phyloP scores from a whole-genome alignment of 2,888 invertebrate species.

The Netelia inedita region DNA sequence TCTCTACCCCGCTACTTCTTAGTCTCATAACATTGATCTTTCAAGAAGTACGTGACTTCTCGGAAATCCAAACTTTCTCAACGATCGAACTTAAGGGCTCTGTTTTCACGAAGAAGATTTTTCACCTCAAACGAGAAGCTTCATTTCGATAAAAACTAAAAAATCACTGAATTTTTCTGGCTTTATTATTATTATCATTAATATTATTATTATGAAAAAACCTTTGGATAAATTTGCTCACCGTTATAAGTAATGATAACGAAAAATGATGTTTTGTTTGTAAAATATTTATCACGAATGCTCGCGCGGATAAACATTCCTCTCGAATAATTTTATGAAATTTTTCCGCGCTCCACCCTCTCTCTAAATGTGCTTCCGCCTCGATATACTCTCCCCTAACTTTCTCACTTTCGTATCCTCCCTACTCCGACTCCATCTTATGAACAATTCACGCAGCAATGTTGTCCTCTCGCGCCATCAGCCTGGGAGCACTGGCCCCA shows the following conservation, averaged over 20 bases:
- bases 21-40: conserved; percentile 43
- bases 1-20: conserved; percentile 5
- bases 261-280: too few relatives aligned
- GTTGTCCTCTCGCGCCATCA: conserved; percentile 67
- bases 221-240: too few relatives aligned
- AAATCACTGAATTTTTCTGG: too few relatives aligned
- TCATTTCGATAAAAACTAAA: background rate
- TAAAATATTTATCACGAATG: too few relatives aligned
- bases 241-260: too few relatives aligned
- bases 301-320: too few relatives aligned
- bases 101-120: conserved; percentile 12
- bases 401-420: conserved; percentile 54
- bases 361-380: conserved; percentile 17
- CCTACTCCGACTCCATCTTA: conserved; percentile 63
- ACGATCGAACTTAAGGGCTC: conserved; percentile 26
- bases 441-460: conserved; percentile 71
- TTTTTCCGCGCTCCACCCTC: conserved; percentile 7
- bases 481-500: conserved; percentile 53
- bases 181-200: too few relatives aligned
- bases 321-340: conserved; percentile 30
- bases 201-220: too few relatives aligned
- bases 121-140: background rate
- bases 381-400: conserved; percentile 33
- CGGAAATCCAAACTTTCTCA: conserved; percentile 26
- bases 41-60: conserved; percentile 37